These are phyloP conservation scores for Dunckerocampus dactyliophorus DNA, from an alignment of 2,113 vertebrate genomes.

Conservation along the genomic window DNA sequence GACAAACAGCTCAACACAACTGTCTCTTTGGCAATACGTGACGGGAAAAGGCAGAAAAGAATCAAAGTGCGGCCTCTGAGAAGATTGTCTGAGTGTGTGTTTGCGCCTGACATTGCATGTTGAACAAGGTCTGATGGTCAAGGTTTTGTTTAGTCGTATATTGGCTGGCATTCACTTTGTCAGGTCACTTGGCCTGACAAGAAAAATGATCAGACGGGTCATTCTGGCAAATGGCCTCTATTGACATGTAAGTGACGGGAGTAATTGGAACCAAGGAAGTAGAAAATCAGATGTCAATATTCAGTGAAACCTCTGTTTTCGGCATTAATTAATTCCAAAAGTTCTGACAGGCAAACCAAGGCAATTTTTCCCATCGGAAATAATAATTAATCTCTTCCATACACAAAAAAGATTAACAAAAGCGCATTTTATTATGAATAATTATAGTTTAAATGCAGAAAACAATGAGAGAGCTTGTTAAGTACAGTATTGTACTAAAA, in stretches of 20 bases:
- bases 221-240: background rate
- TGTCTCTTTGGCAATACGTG: conserved; percentile 1
- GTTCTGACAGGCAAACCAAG: too few relatives aligned
- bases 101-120: background rate
- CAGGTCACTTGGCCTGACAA: conserved; percentile 29
- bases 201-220: conserved; percentile 3
- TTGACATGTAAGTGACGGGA: background rate
- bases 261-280: background rate
- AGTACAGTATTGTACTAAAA: too few relatives aligned
- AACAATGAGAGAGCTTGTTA: too few relatives aligned
- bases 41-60: conserved; percentile 15
- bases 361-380: too few relatives aligned
- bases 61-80: background rate
- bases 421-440: too few relatives aligned
- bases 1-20: conserved; percentile 9
- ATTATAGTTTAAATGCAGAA: too few relatives aligned
- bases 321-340: too few relatives aligned
- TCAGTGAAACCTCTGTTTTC: too few relatives aligned
- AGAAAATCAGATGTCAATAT: conserved; percentile 1
- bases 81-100: conserved; percentile 1
- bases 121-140: conserved; percentile 12
- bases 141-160: conserved; percentile 22
- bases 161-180: conserved; percentile 41
- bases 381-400: too few relatives aligned
- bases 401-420: too few relatives aligned